phyloP scores from a whole-genome alignment of 2,888 invertebrate genomes.

The Tryphoninae sp. region DNA sequence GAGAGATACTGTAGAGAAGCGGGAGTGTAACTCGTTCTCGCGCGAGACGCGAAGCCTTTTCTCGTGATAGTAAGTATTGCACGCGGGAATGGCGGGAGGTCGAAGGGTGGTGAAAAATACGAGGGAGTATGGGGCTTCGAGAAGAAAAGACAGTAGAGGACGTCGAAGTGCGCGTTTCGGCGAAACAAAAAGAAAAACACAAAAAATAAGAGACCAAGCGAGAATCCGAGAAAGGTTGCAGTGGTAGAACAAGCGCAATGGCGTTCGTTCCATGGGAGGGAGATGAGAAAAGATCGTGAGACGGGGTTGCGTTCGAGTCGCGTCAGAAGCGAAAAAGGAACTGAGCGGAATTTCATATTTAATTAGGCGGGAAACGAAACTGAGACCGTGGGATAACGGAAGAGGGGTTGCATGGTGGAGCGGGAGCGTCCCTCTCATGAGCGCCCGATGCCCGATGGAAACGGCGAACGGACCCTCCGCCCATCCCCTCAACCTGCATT shows the following conservation, averaged over 20 bases:
- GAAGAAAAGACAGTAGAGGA: slow-evolving; percentile 31
- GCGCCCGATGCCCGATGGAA: slow-evolving; percentile 15
- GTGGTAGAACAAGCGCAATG: slow-evolving; percentile 61
- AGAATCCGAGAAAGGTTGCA: slow-evolving; percentile 54
- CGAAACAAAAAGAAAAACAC: slow-evolving; percentile 13
- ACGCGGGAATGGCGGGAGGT: background rate
- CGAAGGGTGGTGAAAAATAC: slow-evolving; percentile 11
- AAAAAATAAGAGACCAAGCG: slow-evolving; percentile 64
- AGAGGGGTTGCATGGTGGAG: background rate
- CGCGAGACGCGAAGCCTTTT: slow-evolving; percentile 15
- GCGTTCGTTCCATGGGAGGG: background rate
- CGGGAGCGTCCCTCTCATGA: slow-evolving; percentile 59
- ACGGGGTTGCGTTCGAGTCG: slow-evolving; percentile 37
- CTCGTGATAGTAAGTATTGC: slow-evolving; percentile 41
- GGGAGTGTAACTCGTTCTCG: slow-evolving; percentile 49
- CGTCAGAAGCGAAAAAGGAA: slow-evolving; percentile 68
- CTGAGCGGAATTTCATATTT: slow-evolving; percentile 76
- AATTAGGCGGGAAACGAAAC: slow-evolving; percentile 74
- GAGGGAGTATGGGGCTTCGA: slow-evolving; percentile 8
- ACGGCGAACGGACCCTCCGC: slow-evolving; percentile 7
- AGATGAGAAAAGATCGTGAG: background rate
- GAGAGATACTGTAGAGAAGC: slow-evolving; percentile 8
- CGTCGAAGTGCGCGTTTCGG: slow-evolving; percentile 59
- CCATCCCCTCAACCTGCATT: slow-evolving; percentile 58
- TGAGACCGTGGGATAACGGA: slow-evolving; percentile 55